These are phyloP conservation scores for Melipona quadrifasciata DNA, from an alignment of 1,140 invertebrate genomes.

Conservation along the genomic window DNA sequence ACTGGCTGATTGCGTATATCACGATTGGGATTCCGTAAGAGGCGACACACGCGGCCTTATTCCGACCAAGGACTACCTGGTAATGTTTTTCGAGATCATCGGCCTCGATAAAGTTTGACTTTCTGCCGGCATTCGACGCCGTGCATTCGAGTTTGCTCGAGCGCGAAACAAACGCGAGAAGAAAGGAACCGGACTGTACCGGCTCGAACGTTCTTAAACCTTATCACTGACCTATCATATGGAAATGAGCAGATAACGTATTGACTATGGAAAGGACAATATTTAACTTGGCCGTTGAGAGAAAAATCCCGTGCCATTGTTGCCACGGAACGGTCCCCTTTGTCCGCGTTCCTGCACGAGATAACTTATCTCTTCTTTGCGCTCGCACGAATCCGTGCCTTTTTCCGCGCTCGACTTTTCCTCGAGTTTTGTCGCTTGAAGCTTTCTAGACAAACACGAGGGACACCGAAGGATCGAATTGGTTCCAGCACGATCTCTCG, in stretches of 20 bases:
- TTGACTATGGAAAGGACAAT: conserved; percentile 46
- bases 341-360: conserved; percentile 27
- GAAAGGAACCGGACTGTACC: conserved; percentile 57
- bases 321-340: conserved; percentile 29
- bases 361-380: conserved; percentile 36
- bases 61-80: conserved; percentile 57
- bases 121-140: conserved; percentile 49
- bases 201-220: conserved; percentile 45
- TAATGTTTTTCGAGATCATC: conserved; percentile 55
- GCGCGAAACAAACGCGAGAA: conserved; percentile 53
- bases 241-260: conserved; percentile 56
- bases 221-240: conserved; percentile 55
- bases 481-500: neutral
- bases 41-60: conserved; percentile 42
- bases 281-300: conserved; percentile 10
- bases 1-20: conserved; percentile 25
- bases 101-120: conserved; percentile 56
- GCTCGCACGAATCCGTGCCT: neutral
- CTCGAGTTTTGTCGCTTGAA: neutral
- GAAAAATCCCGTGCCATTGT: conserved; percentile 32
- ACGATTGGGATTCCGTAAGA: conserved; percentile 36
- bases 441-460: neutral
- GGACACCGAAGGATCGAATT: neutral
- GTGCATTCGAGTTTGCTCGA: conserved; percentile 49
- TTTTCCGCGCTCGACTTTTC: no score